These are phyloP conservation scores for Beroe forskalii DNA, from an alignment of 37 sponge, comb jelly and placozoan genomes.

Conservation along the genomic window DNA sequence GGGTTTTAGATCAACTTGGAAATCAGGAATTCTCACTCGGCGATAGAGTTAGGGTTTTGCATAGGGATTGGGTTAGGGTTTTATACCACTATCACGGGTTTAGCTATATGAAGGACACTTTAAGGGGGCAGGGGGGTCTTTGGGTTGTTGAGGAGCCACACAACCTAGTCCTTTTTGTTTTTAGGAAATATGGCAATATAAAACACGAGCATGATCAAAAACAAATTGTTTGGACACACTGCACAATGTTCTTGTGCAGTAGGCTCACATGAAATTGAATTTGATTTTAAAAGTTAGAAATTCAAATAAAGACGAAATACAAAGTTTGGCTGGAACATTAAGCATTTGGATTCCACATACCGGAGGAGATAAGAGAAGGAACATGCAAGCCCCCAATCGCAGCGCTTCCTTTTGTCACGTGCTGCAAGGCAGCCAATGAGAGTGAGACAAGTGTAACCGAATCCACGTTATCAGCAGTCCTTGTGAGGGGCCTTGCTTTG, in stretches of 20 bases:
- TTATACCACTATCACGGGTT: not conserved
- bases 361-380: not conserved
- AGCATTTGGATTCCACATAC: not conserved
- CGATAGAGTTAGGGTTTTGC: too few species aligned
- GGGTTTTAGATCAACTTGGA: not conserved
- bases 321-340: not conserved
- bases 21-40: too few species aligned
- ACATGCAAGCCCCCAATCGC: not conserved
- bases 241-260: too few species aligned
- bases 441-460: not conserved
- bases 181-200: too few species aligned
- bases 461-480: not conserved
- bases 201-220: too few species aligned
- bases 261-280: too few species aligned
- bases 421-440: not conserved
- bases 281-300: too few species aligned
- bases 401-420: not conserved
- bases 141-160: too few species aligned
- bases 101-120: not conserved
- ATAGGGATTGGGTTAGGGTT: not conserved
- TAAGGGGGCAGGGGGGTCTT: too few species aligned
- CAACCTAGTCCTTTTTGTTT: too few species aligned
- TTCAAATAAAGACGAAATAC: not conserved
- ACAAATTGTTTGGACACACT: too few species aligned
- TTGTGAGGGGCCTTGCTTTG: too few species aligned